Conservation (phyloP, 2,888 invertebrate genomes). For the Drosophila prostipennis region DNA sequence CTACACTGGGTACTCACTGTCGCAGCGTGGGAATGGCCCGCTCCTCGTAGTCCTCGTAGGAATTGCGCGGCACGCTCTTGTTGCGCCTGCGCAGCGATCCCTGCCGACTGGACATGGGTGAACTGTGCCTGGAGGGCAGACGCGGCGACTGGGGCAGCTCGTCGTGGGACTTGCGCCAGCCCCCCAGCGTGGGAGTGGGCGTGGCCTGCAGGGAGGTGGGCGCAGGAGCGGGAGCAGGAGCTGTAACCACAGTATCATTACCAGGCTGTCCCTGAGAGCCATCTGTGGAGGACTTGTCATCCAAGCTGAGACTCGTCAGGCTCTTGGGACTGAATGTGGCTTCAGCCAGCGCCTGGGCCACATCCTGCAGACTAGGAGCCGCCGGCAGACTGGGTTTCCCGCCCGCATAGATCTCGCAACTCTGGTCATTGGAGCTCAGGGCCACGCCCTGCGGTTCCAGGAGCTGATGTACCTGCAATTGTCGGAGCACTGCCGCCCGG, state of each 20-base stretch:
- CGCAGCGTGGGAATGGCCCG: constrained; percentile 92
- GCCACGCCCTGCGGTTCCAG: constrained; percentile 91
- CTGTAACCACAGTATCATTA: constrained; percentile 37
- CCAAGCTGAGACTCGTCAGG: constrained; percentile 51
- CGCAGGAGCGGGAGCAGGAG: constrained; percentile 37
- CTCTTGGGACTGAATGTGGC: constrained; percentile 79
- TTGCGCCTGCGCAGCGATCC: constrained; percentile 87
- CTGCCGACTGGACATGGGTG: constrained; percentile 85
- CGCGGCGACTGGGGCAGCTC: constrained; percentile 83
- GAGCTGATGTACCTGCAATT: constrained; percentile 90
- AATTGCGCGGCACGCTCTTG: constrained; percentile 88
- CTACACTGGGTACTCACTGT: constrained; percentile 87
- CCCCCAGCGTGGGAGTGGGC: constrained; percentile 26
- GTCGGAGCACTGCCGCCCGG: constrained; percentile 89
- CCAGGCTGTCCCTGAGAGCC: constrained; percentile 49
- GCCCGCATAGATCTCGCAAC: constrained; percentile 81
- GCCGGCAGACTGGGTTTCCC: constrained; percentile 82
- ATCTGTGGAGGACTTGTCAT: constrained; percentile 81
- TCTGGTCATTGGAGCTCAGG: constrained; percentile 79
- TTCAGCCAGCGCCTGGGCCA: constrained; percentile 82
- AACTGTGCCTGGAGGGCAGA: constrained; percentile 84
- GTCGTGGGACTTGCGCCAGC: constrained; percentile 81
- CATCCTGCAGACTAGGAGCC: constrained; percentile 84
- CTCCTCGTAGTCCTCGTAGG: constrained; percentile 95
- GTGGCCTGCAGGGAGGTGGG: constrained; percentile 57